Evolutionary conservation across 2,888 invertebrate species (phyloP), one percentile per base, ranked within the genome.

Genomic region (Monoplex corrugatus): DNA sequence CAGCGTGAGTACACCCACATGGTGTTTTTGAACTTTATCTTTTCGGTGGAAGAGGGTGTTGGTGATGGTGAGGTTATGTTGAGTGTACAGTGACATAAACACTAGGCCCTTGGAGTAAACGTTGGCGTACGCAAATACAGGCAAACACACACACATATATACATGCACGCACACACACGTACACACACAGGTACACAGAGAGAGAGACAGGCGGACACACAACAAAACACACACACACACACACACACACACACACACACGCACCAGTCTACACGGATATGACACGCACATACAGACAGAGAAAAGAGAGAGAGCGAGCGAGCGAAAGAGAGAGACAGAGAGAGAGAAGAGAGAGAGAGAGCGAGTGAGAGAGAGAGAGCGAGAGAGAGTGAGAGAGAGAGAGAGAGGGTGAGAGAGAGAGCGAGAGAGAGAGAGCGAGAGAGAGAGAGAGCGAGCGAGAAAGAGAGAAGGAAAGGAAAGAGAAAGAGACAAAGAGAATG

Each of bases 121-220:
- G n/a, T n/a, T n/a, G n/a, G n/a, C n/a, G n/a, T n/a, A n/a, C n/a
- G 50, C 50, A 50, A 23, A 68, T 23, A 68, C 63, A 68, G 28
- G n/a, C 63, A 63, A n/a, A 50, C 50, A 84, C 84, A 57, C 43
- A 84, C 84, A 84, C 84, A 84, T 57, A 45, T 35, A 45, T 57
- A 44, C 84, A 45, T 3, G 32, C 57, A 85, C 57, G 57, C 85
- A 85, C 35, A 0, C 57, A 85, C 57, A 85, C 85, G 6, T 23
- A 1, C 45, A 80, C 80, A 32, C 80, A 8, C 43, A 82, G 23
- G 43, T 44, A 80, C 2, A 80, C 2, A 43, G 6, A 2, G 16
- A n/a, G n/a, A n/a, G n/a, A n/a, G n/a, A n/a, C n/a, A n/a, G n/a
- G n/a, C n/a, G 50, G 16, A 50, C 63, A 68, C 28, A 68, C 63